These are phyloP conservation scores for Zaprionus nigranus DNA, from an alignment of 1,140 invertebrate genomes.

Conservation along the genomic window DNA sequence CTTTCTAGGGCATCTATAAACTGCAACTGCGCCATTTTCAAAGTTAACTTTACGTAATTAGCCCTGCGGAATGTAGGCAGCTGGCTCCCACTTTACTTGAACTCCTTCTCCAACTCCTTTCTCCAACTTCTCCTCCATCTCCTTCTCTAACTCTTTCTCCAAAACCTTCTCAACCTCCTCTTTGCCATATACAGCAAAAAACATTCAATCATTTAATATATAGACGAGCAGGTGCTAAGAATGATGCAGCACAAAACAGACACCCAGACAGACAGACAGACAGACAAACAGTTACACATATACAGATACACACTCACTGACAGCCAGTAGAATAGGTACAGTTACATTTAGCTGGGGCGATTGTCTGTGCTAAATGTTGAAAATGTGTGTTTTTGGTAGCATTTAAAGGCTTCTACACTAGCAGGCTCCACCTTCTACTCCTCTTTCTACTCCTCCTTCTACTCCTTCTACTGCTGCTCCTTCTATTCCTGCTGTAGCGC, in stretches of 20 bases:
- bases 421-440: background rate
- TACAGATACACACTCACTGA: no score
- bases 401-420: constrained; percentile 14
- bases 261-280: background rate
- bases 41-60: constrained; percentile 44
- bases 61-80: constrained; percentile 26
- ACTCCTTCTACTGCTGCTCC: background rate
- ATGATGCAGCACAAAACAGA: constrained; percentile 25
- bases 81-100: constrained; percentile 4
- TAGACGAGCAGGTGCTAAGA: constrained; percentile 40
- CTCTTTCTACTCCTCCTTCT: background rate
- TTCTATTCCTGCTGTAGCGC: background rate
- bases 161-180: background rate
- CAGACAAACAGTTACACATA: background rate
- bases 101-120: background rate
- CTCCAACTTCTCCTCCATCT: background rate
- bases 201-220: constrained; percentile 28
- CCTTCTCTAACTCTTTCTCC: background rate
- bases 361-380: constrained; percentile 22
- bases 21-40: constrained; percentile 32
- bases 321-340: background rate
- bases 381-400: constrained; percentile 15
- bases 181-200: background rate
- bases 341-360: constrained; percentile 13
- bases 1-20: constrained; percentile 21